Percentiles rank a stretch among this genome's conserved stretches.
Evolutionary conservation across 2,113 vertebrate genomes (phyloP).

Genomic region (Dromaius novaehollandiae): DNA sequence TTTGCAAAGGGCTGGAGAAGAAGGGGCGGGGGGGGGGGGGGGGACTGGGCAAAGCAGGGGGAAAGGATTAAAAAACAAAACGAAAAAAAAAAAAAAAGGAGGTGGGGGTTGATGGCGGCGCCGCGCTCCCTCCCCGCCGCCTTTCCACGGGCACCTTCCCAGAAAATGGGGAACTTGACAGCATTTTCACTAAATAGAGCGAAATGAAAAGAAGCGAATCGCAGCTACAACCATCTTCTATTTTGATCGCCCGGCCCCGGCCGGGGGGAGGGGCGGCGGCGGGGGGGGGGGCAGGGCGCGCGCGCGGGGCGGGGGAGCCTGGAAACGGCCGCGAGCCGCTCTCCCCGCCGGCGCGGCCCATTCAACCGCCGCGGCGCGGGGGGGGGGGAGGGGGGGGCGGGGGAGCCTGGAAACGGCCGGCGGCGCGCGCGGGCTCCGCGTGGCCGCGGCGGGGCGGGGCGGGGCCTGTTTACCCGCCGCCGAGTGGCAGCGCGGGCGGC

Average conservation of each 20-base stretch:
- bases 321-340: slow-evolving; percentile 80
- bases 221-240: slow-evolving; percentile 69
- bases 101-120: no score
- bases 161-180: slow-evolving; percentile 56
- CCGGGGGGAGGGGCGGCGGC: background rate
- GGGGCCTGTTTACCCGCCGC: slow-evolving; percentile 78
- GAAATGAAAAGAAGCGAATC: slow-evolving; percentile 53
- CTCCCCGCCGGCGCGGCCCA: slow-evolving; percentile 83
- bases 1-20: no score
- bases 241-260: slow-evolving; percentile 67
- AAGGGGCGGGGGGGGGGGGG: no score
- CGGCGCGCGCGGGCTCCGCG: slow-evolving; percentile 80
- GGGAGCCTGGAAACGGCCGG: slow-evolving; percentile 89
- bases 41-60: no score
- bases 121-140: background rate
- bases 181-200: slow-evolving; percentile 47
- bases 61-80: no score
- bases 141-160: background rate
- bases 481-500: slow-evolving; percentile 78
- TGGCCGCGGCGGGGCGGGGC: slow-evolving; percentile 78
- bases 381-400: background rate
- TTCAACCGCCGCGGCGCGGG: slow-evolving; percentile 80
- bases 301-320: slow-evolving; percentile 74
- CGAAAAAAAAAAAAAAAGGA: no score
- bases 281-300: background rate